Percentiles rank a stretch among this genome's conserved stretches.
Evolutionary conservation across 2,797 vertebrate genomes (phyloP).

Genomic region (Delichon dasypus): DNA sequence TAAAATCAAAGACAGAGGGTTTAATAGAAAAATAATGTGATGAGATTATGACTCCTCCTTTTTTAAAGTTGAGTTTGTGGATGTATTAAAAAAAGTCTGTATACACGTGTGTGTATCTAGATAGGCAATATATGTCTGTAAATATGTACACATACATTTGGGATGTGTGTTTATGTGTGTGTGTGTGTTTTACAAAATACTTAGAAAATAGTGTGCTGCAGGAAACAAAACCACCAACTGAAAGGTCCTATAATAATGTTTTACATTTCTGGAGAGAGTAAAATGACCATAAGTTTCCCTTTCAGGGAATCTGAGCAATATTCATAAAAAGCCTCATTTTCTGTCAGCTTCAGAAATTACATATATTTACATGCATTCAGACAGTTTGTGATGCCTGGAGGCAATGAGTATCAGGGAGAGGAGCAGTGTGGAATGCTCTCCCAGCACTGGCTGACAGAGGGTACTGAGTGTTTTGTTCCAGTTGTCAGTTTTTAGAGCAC

Average conservation of each 20-base stretch:
- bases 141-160: neutral
- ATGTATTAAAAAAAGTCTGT: neutral
- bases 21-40: neutral
- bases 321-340: neutral
- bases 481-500: slow-evolving; percentile 14
- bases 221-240: neutral
- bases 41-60: neutral
- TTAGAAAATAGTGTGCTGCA: neutral
- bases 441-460: slow-evolving; percentile 31
- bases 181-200: neutral
- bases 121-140: neutral
- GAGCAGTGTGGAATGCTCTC: slow-evolving; percentile 26
- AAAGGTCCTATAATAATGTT: neutral
- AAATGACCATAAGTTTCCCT: neutral
- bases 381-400: slow-evolving; percentile 9
- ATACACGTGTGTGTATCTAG: neutral
- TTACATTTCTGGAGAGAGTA: neutral
- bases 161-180: neutral
- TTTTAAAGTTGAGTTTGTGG: neutral
- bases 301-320: neutral
- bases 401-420: neutral
- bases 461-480: slow-evolving; percentile 53
- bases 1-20: slow-evolving; percentile 14
- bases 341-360: neutral
- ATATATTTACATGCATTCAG: slow-evolving; percentile 20